phyloP scores from a whole-genome alignment of 1,140 invertebrate genomes.

The Lepidurus couesii region DNA sequence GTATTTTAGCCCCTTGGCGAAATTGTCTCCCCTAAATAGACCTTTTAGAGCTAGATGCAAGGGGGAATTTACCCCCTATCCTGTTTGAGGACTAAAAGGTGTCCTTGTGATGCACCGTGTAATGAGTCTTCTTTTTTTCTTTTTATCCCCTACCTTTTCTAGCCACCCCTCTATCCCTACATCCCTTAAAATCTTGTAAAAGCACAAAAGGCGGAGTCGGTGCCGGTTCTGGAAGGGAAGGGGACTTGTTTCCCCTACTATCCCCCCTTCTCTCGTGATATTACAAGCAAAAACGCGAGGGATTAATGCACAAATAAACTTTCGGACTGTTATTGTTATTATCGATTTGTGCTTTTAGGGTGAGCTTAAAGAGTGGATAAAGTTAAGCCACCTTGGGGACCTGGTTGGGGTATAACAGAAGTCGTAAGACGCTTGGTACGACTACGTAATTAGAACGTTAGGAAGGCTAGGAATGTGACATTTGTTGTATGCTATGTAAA shows the following conservation, averaged over 20 bases:
- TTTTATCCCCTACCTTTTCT: not conserved
- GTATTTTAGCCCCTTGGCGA: not conserved
- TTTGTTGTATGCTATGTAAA: no score
- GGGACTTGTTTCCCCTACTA: not conserved
- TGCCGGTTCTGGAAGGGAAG: not conserved
- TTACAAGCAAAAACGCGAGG: no score
- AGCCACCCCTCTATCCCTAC: not conserved
- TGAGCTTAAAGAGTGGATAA: no score
- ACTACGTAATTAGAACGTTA: no score
- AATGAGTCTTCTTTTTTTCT: not conserved
- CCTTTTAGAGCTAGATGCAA: not conserved
- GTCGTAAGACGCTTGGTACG: no score
- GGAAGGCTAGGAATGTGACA: no score
- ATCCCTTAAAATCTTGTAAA: not conserved
- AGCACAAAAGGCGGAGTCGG: not conserved
- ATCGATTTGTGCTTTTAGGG: no score
- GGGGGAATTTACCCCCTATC: not conserved
- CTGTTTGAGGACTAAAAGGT: not conserved
- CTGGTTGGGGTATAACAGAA: no score
- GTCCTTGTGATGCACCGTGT: slow-evolving; percentile 8
- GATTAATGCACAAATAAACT: no score
- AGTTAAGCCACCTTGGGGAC: no score
- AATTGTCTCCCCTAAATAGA: not conserved
- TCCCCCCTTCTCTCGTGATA: no score
- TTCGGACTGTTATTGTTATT: no score